Base-by-base conservation (phyloP, 2,888 invertebrate species). In the Patella depressa region DNA sequence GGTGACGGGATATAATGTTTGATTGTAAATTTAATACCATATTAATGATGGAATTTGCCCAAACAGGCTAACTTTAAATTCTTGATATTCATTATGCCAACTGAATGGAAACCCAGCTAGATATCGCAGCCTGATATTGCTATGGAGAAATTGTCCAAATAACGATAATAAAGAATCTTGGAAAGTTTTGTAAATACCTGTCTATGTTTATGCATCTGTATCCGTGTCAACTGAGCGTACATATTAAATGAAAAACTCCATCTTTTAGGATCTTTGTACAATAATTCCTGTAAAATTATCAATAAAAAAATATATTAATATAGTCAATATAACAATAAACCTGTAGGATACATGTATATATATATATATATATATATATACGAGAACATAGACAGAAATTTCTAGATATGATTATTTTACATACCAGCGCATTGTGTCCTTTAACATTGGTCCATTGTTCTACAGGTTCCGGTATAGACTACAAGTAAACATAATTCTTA, bases 231-330 rank as follows among this genome's bases (percentile, higher is more conserved):
- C 80, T 87, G 86, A 53, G 90, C 91, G 82, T 90, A 91, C 78
- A 88, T 85, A 80, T 91, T 91, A 83, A 91, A 91, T 3, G 90
- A 85, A 78, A 91, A 91, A 78, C 88, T 89, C 91, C 91, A 91
- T 76, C 90, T 81, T 14, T 82, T 79, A n/a, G 90, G 88, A 80
- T 91, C 89, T 76, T 90, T 80, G 82, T 91, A 91, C 71, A 90
- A 80, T 54, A 88, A 79, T 75, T 86, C 85, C 91, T 91, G 84
- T 17, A 87, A 84, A 73, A 74, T 15, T 15, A 59, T 34, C 12
- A 73, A 17, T 53, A 71, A 70, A 12, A 53, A 72, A 72, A 45
- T 19, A 55, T 54, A 53, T 7, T 1, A 53, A 53, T n/a, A 72
- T 5, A 53, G 53, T 9, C 17, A 12, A 45, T 2, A 34, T 17